Evolutionary conservation across 2,797 vertebrate genomes (phyloP), one percentile per base, ranked within the genome.

Genomic region (Lates japonicus): DNA sequence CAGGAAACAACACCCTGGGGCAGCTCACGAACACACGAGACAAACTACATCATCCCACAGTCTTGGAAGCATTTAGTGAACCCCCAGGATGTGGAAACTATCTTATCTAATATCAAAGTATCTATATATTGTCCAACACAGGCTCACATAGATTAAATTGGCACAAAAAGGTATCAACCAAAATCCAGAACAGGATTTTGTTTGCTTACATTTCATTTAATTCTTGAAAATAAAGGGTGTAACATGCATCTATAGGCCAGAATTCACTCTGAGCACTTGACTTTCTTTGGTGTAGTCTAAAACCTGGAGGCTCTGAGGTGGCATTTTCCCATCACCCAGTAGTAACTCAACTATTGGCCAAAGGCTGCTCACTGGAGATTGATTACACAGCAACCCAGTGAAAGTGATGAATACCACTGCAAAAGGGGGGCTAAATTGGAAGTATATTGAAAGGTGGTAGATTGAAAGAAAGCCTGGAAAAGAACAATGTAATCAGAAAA

Each of bases 361-460:
- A 88, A 65, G 79, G 66, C 70, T 80, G 62, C 78, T 71, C 79
- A 70, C 69, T 76, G 76, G 71, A 86, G 91, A 93, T 81, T 90
- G 87, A 93, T 91, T 92, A 86, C 88, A 90, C 76, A 84, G 88
- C 83, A 80, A 72, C 62, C 62, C 69, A 74, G 80, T 84, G 83
- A 88, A 90, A 87, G 82, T 87, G 87, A 92, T 89, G 85, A 90
- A 88, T 84, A 87, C 80, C 79, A 59, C 84, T 39, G 80, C 86
- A 88, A 89, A 87, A 20, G 46, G 60, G 16, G 68, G 41, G 70
- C 58, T 86, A 85, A 91, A 90, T 83, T 92, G 81, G 66, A 88
- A 84, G 84, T 87, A 76, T 74, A 87, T 74, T 85, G 79, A 89
- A 83, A 90, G 86, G 86, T 74, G 68, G 73, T 68, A 77, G 78